A percentile compares a stretch with the other conserved stretches of the same genome.
These are phyloP conservation scores for Sphecodes monilicornis DNA, from an alignment of 2,888 invertebrate species.

Conservation along the genomic window DNA sequence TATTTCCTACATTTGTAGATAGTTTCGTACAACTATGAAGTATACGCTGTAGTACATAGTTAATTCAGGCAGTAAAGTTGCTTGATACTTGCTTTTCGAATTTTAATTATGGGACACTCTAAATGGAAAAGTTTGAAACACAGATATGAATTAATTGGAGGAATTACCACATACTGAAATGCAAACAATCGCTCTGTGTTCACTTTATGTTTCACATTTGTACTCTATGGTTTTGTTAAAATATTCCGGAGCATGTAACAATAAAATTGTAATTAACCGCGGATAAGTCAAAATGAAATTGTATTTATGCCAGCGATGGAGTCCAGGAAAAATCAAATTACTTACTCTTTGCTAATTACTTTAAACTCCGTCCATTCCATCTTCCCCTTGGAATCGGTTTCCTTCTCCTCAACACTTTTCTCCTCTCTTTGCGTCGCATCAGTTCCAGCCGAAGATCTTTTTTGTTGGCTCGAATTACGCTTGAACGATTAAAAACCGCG, in stretches of 20 bases:
- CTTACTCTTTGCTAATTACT: constrained; percentile 47
- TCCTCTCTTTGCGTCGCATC: neutral
- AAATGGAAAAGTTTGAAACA: neutral
- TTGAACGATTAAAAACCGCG: constrained; percentile 23
- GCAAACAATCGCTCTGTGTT: neutral
- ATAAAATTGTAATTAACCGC: no score
- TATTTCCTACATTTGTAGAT: neutral
- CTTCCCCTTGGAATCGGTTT: neutral
- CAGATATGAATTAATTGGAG: neutral
- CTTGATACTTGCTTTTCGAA: neutral
- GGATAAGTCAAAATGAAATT: constrained; percentile 52
- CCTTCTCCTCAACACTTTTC: neutral
- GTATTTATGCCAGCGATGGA: constrained; percentile 28
- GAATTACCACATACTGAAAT: neutral
- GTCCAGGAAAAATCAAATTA: constrained; percentile 43
- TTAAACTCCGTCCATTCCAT: constrained; percentile 17
- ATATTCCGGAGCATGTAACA: neutral
- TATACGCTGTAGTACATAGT: neutral
- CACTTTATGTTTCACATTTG: no score
- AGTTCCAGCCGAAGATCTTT: constrained; percentile 13
- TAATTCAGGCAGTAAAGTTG: neutral
- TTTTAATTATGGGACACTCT: neutral
- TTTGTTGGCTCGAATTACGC: constrained; percentile 31
- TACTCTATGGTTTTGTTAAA: neutral
- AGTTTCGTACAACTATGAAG: neutral